These are phyloP conservation scores for Clarias platycephalus DNA, from an alignment of 2,797 vertebrate species.

Conservation along the genomic window DNA sequence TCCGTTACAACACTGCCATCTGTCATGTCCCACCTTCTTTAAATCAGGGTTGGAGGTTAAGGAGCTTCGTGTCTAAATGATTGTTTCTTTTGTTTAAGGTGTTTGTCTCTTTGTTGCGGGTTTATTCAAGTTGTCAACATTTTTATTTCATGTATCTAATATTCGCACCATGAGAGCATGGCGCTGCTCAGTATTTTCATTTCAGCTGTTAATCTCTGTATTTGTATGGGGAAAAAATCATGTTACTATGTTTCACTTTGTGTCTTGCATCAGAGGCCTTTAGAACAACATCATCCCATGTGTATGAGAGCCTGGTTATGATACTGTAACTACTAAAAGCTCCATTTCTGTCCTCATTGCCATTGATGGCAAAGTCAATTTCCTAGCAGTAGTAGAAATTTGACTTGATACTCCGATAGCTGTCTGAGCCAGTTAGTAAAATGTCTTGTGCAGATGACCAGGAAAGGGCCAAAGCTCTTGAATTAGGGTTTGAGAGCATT, in stretches of 20 bases:
- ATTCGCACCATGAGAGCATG: too few species aligned
- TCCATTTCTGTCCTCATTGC: background rate
- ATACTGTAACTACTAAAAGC: background rate
- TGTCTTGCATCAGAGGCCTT: background rate
- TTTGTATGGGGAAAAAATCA: background rate
- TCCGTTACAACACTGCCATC: constrained; percentile 7
- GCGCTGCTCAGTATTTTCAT: background rate
- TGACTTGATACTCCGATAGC: constrained; percentile 21
- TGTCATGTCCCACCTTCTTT: background rate
- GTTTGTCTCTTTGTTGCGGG: background rate
- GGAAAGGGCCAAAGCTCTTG: constrained; percentile 41
- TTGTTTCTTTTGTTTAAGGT: background rate
- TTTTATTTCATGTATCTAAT: background rate
- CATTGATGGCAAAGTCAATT: background rate
- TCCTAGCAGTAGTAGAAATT: constrained; percentile 26
- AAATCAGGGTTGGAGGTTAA: constrained; percentile 10
- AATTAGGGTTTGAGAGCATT: constrained; percentile 25
- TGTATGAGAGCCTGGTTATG: too few species aligned
- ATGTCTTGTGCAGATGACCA: constrained; percentile 53
- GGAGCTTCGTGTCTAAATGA: background rate
- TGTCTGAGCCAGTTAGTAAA: constrained; percentile 21
- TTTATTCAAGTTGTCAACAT: background rate
- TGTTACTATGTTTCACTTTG: background rate
- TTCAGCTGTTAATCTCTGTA: background rate
- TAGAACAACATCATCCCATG: background rate